Percentiles rank a stretch among this genome's conserved stretches.
These are phyloP conservation scores for Neomicropteryx cornuta DNA, from an alignment of 1,140 invertebrate species.

Conservation along the genomic window DNA sequence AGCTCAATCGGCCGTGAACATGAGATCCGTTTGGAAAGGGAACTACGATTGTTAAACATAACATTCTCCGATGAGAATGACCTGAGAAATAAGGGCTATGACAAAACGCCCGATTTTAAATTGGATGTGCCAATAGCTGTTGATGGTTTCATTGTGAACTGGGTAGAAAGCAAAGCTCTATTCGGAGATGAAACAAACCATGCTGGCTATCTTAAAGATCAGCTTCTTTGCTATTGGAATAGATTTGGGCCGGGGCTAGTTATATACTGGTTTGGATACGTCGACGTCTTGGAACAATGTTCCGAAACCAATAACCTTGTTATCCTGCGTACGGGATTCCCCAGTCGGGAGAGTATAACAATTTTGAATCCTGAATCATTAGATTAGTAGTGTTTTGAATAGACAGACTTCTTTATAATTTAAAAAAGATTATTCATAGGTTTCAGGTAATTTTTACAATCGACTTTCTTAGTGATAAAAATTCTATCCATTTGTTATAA, in stretches of 20 bases:
- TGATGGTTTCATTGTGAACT: constrained; percentile 79
- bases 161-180: constrained; percentile 93
- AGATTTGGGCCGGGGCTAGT: constrained; percentile 88
- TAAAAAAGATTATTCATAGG: too few species aligned
- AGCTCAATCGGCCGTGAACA: constrained; percentile 38
- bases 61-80: constrained; percentile 72
- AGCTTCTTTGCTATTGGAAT: constrained; percentile 86
- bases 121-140: constrained; percentile 81
- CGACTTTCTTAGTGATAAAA: too few species aligned
- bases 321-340: constrained; percentile 19
- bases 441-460: too few species aligned
- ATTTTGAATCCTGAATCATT: constrained; percentile 10
- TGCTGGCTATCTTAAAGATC: constrained; percentile 73
- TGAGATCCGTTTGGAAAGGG: constrained; percentile 33
- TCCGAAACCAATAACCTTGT: constrained; percentile 38
- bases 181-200: constrained; percentile 82
- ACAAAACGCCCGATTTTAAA: constrained; percentile 93
- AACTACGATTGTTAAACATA: constrained; percentile 32
- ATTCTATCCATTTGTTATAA: too few species aligned
- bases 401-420: too few species aligned
- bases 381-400: too few species aligned
- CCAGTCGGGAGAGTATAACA: constrained; percentile 26
- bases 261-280: constrained; percentile 93
- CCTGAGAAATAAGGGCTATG: constrained; percentile 71
- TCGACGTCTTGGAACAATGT: constrained; percentile 47